Evolutionary conservation across 2,113 vertebrate genomes (phyloP), one percentile per base, ranked within the genome.

Genomic region (Brachyistius frenatus): DNA sequence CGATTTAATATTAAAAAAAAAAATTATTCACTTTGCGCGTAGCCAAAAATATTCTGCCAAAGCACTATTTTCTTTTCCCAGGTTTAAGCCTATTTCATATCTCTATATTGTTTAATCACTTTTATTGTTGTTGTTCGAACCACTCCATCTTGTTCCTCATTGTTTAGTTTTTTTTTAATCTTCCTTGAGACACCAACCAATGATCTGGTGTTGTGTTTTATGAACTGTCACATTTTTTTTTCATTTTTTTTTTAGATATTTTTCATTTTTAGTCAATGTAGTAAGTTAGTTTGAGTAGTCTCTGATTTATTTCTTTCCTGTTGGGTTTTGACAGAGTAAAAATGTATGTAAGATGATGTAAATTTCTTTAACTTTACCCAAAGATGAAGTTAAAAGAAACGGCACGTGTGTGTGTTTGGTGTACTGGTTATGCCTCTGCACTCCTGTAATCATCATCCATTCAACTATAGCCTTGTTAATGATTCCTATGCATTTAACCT

Each of bases 391-490:
- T 37, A 11, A 84, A 67, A 79, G 41, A 62, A 67, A 66, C 66
- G 41, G 50, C n/a, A 56, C 66, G 32, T 53, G 65, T 63, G 33
- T 58, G 58, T 55, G 32, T 70, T 11, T 46, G 84, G 72, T 83
- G 30, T 89, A 85, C 85, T 81, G 89, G 80, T 81, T 82, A 88
- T 69, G 47, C 85, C 77, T 16, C 52, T 71, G 46, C 79, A 78
- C 57, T 75, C 3, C 6, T 84, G 50, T 78, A 68, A 81, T 78
- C 75, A 75, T 68, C 68, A 31, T 66, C 58, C 31, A 62, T 14
- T 30, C 33, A 58, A 7, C 49, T 65, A 10, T 61, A 70, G 65
- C 53, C 73, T 77, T 69, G 35, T 80, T 2, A 81, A 30, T 85
- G 70, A 76, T 77, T 85, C 14, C 36, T 55, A 16, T 80, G 49